Base-by-base conservation (phyloP, 1,140 invertebrate species). In the Trachelipus rathkii region DNA sequence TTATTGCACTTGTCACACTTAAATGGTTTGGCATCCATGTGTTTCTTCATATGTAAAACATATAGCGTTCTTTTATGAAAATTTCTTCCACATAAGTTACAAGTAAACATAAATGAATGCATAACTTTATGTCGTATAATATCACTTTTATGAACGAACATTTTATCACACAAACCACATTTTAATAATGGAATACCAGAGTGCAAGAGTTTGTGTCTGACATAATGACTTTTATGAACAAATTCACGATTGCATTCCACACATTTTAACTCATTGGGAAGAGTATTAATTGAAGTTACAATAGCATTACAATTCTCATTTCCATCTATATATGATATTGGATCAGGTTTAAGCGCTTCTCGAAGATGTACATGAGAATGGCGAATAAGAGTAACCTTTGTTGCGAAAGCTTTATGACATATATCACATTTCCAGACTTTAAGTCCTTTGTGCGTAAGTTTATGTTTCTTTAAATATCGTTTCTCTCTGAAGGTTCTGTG, bases 41-140 rank as follows among this genome's bases (percentile, higher is more conserved):
- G 81, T 46, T 97, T 98, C 85, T 96, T 88, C 85, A 98, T 95
- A 71, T 82, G 81, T 75, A 80, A 78, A 23, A 79, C 71, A 67
- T 79, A 80, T 6, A 80, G 71, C 43, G 79, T 77, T 19, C 79
- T 75, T 33, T 80, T 78, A 44, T 80, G 78, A 72, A 82, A 82
- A 68, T 94, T 94, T 88, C 98, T 99, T 84, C 95, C 93, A 85
- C 97, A 99, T 78, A 98, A 93, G 85, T 99, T 96, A 87, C 97
- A 99, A 11, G 95, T 94, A 84, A 96, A 99, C 2, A 81, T 81
- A 68, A 81, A 81, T 15, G 79, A 81, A 70, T 81, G 79, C 79
- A 81, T 81, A 10, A 81, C 79, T 67, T 81, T 81, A 68, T 81
- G 79, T 9, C 79, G 77, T 23, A 81, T 81, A 21, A 81, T 81